Base-by-base conservation (phyloP, 2,113 vertebrate genomes). In the Platysternon megacephalum region DNA sequence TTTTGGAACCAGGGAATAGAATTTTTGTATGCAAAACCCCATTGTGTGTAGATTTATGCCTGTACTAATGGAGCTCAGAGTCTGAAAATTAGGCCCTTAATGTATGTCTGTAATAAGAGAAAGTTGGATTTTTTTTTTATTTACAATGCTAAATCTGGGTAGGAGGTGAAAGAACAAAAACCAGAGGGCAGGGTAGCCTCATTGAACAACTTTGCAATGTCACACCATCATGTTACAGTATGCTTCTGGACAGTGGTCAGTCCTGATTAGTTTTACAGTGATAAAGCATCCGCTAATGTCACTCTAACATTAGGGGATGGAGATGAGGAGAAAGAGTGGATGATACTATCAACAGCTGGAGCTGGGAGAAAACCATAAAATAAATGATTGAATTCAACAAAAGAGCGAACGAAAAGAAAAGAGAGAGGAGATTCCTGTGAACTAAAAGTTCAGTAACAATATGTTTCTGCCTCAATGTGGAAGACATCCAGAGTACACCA, bases 21-120 rank as follows among this genome's bases (percentile, higher is more conserved):
- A 42, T 39, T 39, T 24, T 74, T 74, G 35, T 42, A 74, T 42
- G 72, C 35, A 58, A 58, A 29, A 29, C 56, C 56, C 28, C 56
- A 58, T 72, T 39, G 19, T 21, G 19, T 72, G 35, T 10, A 74
- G 39, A 42, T 24, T 24, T 42, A 42, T 74, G 39, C 21, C 22
- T 74, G 72, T 22, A 42, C 22, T 42, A 22, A 74, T 74, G 39
- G 56, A 35, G 61, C 22, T 42, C 72, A 42, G n/a, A 39, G 21
- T 21, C 21, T 42, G 72, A 74, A 74, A 74, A 42, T 26, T 3
- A 44, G 72, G 11, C 39, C 22, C 39, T 74, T 35, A 8, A 65
- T 95, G 32, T 96, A 94, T 95, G 95, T 97, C 95, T 95, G 95
- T 97, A 97, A 97, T 94, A 97, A 97, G 93, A 85, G 96, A 90